These are phyloP conservation scores for Eleginops maclovinus DNA, from an alignment of 2,113 vertebrate genomes.

Conservation along the genomic window DNA sequence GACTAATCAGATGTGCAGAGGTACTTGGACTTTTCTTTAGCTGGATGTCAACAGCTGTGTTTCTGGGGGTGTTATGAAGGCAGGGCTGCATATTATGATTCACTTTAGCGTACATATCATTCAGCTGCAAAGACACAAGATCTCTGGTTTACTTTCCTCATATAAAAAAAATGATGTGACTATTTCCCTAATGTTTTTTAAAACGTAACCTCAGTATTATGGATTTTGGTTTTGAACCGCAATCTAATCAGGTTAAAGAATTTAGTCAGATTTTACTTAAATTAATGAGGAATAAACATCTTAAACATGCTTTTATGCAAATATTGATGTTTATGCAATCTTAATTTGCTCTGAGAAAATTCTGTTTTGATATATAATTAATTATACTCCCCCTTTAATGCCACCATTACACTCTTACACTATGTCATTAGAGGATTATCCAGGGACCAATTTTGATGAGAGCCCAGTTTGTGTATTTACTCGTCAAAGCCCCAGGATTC, in stretches of 20 bases:
- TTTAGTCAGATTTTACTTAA: conserved; percentile 38
- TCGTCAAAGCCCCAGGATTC: conserved; percentile 58
- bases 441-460: conserved; percentile 65
- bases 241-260: conserved; percentile 30
- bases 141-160: neutral
- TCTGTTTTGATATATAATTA: neutral
- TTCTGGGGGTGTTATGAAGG: conserved; percentile 11
- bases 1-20: conserved; percentile 50
- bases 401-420: conserved; percentile 65
- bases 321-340: conserved; percentile 20
- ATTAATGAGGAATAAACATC: conserved; percentile 47
- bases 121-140: conserved; percentile 19
- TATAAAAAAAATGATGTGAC: neutral
- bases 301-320: conserved; percentile 42
- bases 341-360: neutral
- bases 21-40: conserved; percentile 29
- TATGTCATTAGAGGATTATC: conserved; percentile 70
- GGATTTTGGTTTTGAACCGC: neutral
- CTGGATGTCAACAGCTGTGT: conserved; percentile 39
- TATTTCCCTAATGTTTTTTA: neutral
- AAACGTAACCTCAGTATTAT: neutral
- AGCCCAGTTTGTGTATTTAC: conserved; percentile 43
- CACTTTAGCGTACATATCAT: conserved; percentile 8
- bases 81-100: conserved; percentile 4
- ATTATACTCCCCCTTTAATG: conserved; percentile 63